These are phyloP conservation scores for Hassar affinis DNA, from an alignment of 2,113 vertebrate genomes.

Conservation along the genomic window DNA sequence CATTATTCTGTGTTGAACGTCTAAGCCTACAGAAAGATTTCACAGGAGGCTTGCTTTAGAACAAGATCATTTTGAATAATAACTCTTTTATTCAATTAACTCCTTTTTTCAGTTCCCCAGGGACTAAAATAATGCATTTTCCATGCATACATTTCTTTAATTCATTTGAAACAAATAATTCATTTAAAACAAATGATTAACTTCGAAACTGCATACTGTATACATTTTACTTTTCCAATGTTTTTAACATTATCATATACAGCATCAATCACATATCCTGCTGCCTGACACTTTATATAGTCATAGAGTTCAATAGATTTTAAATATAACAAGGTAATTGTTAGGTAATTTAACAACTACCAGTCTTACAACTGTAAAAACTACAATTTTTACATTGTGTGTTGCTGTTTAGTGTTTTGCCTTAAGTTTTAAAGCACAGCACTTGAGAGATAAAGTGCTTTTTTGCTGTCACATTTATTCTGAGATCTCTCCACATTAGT, in stretches of 20 bases:
- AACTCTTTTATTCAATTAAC: not conserved
- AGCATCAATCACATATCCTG: not conserved
- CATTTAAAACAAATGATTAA: not conserved
- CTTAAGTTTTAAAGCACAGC: not conserved
- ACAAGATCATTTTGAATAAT: not conserved
- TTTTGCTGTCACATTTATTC: constrained; percentile 7
- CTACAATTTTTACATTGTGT: not conserved
- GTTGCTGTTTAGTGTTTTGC: constrained; percentile 4
- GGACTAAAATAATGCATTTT: not conserved
- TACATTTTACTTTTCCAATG: not conserved
- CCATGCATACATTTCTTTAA: not conserved
- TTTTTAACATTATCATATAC: not conserved
- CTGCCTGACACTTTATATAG: not conserved
- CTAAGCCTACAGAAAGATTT: not conserved
- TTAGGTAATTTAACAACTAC: not conserved
- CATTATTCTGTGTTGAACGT: not conserved
- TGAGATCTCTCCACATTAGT: constrained; percentile 19
- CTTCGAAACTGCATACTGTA: not conserved
- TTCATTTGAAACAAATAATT: too few relatives aligned
- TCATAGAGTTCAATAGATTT: not conserved
- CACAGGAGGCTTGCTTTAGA: not conserved
- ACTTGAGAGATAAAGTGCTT: constrained; percentile 1
- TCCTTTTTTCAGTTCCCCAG: not conserved
- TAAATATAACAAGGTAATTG: not conserved
- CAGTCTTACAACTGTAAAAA: not conserved